Percentiles rank a stretch among this genome's conserved stretches.
Evolutionary conservation across 2,888 invertebrate genomes (phyloP).

Genomic region (Metallyticus violacea): DNA sequence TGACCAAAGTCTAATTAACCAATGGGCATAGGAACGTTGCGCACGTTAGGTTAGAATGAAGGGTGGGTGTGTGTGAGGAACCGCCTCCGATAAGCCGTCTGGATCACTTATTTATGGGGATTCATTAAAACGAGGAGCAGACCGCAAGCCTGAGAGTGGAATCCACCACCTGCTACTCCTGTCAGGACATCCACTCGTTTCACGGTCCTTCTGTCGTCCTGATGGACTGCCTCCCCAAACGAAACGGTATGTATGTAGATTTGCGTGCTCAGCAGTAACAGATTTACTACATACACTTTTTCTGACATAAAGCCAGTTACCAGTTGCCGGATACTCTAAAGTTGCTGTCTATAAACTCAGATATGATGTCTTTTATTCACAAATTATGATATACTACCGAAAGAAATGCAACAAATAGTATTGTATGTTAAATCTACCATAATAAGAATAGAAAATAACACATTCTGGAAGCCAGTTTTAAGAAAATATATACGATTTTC

Average conservation of each 20-base stretch:
- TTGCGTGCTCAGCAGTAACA: not conserved
- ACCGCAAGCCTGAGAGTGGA: not conserved
- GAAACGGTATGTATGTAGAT: not conserved
- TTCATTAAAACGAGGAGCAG: not conserved
- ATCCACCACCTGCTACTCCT: not conserved
- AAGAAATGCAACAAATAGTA: too few species aligned
- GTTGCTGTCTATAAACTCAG: too few species aligned
- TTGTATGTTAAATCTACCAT: too few species aligned
- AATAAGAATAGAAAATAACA: too few species aligned
- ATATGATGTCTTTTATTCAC: too few species aligned
- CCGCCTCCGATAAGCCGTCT: not conserved
- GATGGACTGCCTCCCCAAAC: not conserved
- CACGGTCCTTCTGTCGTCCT: not conserved
- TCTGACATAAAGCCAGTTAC: too few species aligned
- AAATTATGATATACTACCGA: too few species aligned
- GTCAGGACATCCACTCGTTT: not conserved
- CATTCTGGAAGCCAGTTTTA: too few species aligned
- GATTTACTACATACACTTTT: too few species aligned
- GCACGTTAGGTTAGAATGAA: not conserved
- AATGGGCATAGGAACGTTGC: not conserved
- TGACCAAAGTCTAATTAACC: not conserved
- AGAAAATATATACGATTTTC: too few species aligned
- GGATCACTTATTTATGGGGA: not conserved
- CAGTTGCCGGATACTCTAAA: too few species aligned
- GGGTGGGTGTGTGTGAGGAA: not conserved